A percentile compares a stretch with the other conserved stretches of the same genome.
phyloP scores from a whole-genome alignment of 2,113 vertebrate genomes.

The Oncorhynchus clarkii region DNA sequence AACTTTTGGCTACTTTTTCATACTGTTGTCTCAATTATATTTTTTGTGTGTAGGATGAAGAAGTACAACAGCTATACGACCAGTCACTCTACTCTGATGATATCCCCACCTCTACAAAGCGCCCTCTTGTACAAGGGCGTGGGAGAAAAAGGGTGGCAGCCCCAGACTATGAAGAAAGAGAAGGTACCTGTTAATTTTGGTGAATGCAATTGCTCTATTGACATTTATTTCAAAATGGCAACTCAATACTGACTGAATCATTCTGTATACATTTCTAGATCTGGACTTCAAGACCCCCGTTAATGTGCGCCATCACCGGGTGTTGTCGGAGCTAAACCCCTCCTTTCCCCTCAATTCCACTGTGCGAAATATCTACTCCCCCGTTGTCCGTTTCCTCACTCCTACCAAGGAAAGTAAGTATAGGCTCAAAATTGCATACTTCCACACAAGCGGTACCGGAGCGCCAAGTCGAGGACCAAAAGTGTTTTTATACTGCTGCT shows the following conservation, averaged over 20 bases:
- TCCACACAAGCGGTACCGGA: not conserved
- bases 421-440: not conserved
- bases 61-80: slow-evolving; percentile 7
- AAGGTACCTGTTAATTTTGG: slow-evolving; percentile 42
- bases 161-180: slow-evolving; percentile 39
- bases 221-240: not conserved
- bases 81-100: slow-evolving; percentile 28
- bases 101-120: slow-evolving; percentile 56
- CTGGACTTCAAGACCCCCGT: slow-evolving; percentile 68
- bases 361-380: slow-evolving; percentile 68
- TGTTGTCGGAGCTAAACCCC: slow-evolving; percentile 42
- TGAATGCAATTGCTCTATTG: not conserved
- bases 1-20: too few relatives aligned
- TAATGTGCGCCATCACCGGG: slow-evolving; percentile 30
- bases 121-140: slow-evolving; percentile 38
- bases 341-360: slow-evolving; percentile 53
- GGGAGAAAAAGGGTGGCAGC: slow-evolving; percentile 50
- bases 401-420: slow-evolving; percentile 74
- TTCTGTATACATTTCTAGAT: slow-evolving; percentile 37
- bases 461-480: too few relatives aligned
- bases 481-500: too few relatives aligned
- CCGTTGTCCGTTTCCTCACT: slow-evolving; percentile 71
- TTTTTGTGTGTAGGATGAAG: slow-evolving; percentile 32
- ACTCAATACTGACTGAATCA: not conserved
- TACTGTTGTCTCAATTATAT: too few relatives aligned